phyloP scores from a whole-genome alignment of 2,888 invertebrate species.

The Nezara viridula region DNA sequence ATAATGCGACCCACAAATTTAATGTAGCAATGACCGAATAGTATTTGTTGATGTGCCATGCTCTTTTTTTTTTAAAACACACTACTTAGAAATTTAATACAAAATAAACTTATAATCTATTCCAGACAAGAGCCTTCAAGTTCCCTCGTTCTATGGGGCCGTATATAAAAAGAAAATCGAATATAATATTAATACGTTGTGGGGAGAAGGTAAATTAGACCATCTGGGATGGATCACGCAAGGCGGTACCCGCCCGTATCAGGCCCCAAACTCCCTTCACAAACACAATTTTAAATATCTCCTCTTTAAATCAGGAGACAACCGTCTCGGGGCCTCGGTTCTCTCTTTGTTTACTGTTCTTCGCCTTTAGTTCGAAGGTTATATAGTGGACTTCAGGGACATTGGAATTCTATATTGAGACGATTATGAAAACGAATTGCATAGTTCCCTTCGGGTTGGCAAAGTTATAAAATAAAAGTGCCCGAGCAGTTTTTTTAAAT shows the following conservation, averaged over 20 bases:
- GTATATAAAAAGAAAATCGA: slow-evolving; percentile 27
- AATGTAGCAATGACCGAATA: too few species aligned
- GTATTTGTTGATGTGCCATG: too few species aligned
- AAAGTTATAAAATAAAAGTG: too few species aligned
- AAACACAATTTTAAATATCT: slow-evolving; percentile 39
- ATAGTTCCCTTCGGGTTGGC: too few species aligned
- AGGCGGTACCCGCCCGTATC: background rate
- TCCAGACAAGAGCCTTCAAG: background rate
- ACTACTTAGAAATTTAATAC: too few species aligned
- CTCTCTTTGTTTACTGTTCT: background rate
- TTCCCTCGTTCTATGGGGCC: background rate
- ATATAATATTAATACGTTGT: slow-evolving; percentile 27
- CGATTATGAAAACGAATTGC: background rate
- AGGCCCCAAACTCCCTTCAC: background rate
- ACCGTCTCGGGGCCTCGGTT: background rate
- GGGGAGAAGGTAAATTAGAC: slow-evolving; percentile 12
- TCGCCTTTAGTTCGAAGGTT: background rate
- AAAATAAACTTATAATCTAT: background rate
- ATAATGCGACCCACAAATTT: too few species aligned
- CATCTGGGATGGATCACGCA: background rate
- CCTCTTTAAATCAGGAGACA: background rate
- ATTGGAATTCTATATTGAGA: background rate
- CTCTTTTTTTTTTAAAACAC: too few species aligned
- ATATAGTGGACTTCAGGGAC: background rate
- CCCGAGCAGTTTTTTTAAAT: too few species aligned